These are phyloP conservation scores for Thymelicus acteon DNA, from an alignment of 2,888 invertebrate genomes.

Conservation along the genomic window DNA sequence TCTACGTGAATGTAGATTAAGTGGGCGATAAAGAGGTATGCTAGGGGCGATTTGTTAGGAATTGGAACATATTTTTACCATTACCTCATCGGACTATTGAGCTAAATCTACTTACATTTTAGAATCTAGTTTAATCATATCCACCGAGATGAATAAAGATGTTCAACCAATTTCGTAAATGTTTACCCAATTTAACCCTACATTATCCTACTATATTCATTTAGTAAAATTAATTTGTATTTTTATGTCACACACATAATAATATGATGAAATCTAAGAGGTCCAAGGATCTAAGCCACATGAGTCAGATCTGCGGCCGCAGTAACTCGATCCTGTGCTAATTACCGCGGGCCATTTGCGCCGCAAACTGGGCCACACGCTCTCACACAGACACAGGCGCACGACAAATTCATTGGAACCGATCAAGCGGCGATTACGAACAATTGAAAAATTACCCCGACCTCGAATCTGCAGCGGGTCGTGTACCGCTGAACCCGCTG, in stretches of 20 bases:
- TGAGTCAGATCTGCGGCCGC: slow-evolving; percentile 27
- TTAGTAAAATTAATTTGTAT: too few relatives aligned
- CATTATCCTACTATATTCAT: too few relatives aligned
- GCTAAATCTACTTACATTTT: too few relatives aligned
- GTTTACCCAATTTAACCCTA: too few relatives aligned
- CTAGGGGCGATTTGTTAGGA: slow-evolving; percentile 1
- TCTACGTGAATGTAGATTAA: slow-evolving; percentile 33
- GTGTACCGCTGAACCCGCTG: slow-evolving; percentile 19
- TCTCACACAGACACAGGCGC: slow-evolving; percentile 35
- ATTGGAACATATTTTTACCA: slow-evolving; percentile 10
- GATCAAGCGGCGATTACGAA: slow-evolving; percentile 55
- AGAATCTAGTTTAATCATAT: too few relatives aligned
- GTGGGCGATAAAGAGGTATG: slow-evolving; percentile 23
- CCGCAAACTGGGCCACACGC: slow-evolving; percentile 44
- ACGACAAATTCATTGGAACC: slow-evolving; percentile 56
- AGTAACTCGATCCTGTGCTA: slow-evolving; percentile 56
- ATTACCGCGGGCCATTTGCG: slow-evolving; percentile 47
- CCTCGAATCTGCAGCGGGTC: slow-evolving; percentile 38
- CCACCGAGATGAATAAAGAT: too few relatives aligned
- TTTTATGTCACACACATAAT: too few relatives aligned
- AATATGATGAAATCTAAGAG: slow-evolving; percentile 22
- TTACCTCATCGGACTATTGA: not conserved
- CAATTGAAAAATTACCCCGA: slow-evolving; percentile 66
- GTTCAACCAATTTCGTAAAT: too few relatives aligned
- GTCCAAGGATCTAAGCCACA: slow-evolving; percentile 29